Evolutionary conservation across 1,140 invertebrate genomes (phyloP), one percentile per base, ranked within the genome.

Genomic region (Oryctes rhinoceros): DNA sequence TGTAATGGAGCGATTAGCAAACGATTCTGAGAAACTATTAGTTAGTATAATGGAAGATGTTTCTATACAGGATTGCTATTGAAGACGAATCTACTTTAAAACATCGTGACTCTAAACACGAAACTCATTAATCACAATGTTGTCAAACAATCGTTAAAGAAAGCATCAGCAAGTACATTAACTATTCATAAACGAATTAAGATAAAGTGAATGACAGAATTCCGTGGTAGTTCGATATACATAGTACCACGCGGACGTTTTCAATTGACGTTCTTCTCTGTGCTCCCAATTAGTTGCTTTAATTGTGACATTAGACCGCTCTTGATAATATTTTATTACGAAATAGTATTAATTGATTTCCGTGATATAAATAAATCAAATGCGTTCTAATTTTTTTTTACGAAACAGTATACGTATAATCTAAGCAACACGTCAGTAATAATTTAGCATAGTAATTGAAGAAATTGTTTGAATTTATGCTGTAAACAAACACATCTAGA

Each of bases 321-420:
- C 35, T 9, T 37, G 11, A 71, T 71, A 71, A 9, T 35, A 71
- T 37, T 71, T 7, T 9, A 30, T 71, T 71, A 37, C 65, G 20
- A 30, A 71, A 71, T 71, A 71, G 65, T 24, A 71, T 71, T 71
- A 71, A 71, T 71, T 71, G 65, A 71, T 71, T 71, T 71, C 65
- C 35, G 65, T 71, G 24, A 37, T 37, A 71, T 71, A 15, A 71
- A 71, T 71, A 71, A 11, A 71, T 71, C 24, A 71, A 71, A 71
- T 71, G 35, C 65, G 65, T 71, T 71, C 65, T 37, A 71, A 71
- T 71, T 37, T 71, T 30, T n/a, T 30, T 71, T 71, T 71, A 71
- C 35, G 24, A 71, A 71, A 71, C 35, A 37, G 11, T 59, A 18
- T 59, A 59, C 20, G 65, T 35, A 35, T 13, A 35, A 30, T 24